Conservation (phyloP, 2,888 invertebrate genomes). For the Chironomus tentans region DNA sequence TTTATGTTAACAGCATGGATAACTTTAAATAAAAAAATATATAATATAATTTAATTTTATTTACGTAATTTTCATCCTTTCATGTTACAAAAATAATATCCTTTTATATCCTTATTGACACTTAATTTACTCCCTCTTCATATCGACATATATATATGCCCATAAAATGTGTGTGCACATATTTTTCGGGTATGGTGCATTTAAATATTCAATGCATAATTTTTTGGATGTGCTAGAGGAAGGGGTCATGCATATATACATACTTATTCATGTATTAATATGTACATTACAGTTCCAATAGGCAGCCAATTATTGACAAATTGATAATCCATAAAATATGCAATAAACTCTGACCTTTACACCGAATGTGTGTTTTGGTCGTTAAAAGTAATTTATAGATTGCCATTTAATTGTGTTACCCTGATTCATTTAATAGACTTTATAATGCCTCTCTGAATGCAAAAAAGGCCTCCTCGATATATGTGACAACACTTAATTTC, state of each 20-base stretch:
- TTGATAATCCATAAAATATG: slow-evolving; percentile 26
- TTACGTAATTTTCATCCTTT: no score
- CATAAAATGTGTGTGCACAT: no score
- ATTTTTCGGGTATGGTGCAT: no score
- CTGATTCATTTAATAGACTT: slow-evolving; percentile 8
- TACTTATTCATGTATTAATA: no score
- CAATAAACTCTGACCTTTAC: slow-evolving; percentile 23
- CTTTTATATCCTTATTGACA: background rate
- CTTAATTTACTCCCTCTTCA: background rate
- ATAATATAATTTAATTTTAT: no score
- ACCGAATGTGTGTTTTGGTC: slow-evolving; percentile 17
- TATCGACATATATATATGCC: background rate
- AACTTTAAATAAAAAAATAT: no score
- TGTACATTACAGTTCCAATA: background rate
- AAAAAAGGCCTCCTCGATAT: background rate
- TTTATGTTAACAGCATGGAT: no score
- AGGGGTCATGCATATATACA: no score
- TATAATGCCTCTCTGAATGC: background rate
- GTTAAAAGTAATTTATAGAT: slow-evolving; percentile 25
- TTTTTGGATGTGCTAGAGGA: background rate
- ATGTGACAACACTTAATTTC: slow-evolving; percentile 22
- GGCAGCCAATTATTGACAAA: slow-evolving; percentile 20
- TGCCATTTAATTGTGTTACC: slow-evolving; percentile 22
- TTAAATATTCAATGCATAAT: background rate
- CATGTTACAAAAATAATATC: no score